Base-by-base conservation (phyloP, 2,797 vertebrate species). In the Silurus lanzhouensis region DNA sequence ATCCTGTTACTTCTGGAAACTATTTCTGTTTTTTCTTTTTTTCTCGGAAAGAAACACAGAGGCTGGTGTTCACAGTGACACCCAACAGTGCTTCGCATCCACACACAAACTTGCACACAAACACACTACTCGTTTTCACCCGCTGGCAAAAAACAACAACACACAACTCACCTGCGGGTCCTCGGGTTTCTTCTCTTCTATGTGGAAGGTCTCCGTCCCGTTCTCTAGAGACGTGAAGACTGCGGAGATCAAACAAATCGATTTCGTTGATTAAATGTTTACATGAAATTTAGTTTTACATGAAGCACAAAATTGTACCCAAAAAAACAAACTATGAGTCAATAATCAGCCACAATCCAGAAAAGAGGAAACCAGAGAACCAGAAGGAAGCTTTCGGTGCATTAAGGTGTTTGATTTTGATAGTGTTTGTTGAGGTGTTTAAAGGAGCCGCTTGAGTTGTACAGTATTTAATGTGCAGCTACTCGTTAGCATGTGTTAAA, bases 171-270 rank as follows among this genome's bases (percentile, higher is more conserved):
- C 96, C 94, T 84, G 91, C 57, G 95, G 93, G 81, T 92, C 89
- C 66, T 94, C 91, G 1, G 82, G 88, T 91, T 95, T 97, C 87
- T 92, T 93, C 90, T 96, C 96, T 85, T 95, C 95, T 90, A 90
- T 91, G 88, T 92, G 88, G 89, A 95, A 96, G 89, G 93, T 93
- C 46, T 96, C 95, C 0, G 93, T 95, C 88, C 97, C 97, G 0
- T 99, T 99, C 94, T 98, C 96, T 0, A 98, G 91, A 48, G 96
- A 96, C 13, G 95, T 95, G 92, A 99, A 99, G 91, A 99, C 98
- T 99, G 93, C 72, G 94, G 27, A 17, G 38, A 85, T 85, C 89
- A 52, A 52, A 52, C 1, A 52, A 52, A 52, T 6, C 1, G 48
- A 52, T 52, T 7, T 7, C 0, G 48, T 52, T 52, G 48, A 7